Evolutionary conservation across 1,140 invertebrate genomes (phyloP), one percentile per base, ranked within the genome.

Genomic region (Hyles euphorbiae): DNA sequence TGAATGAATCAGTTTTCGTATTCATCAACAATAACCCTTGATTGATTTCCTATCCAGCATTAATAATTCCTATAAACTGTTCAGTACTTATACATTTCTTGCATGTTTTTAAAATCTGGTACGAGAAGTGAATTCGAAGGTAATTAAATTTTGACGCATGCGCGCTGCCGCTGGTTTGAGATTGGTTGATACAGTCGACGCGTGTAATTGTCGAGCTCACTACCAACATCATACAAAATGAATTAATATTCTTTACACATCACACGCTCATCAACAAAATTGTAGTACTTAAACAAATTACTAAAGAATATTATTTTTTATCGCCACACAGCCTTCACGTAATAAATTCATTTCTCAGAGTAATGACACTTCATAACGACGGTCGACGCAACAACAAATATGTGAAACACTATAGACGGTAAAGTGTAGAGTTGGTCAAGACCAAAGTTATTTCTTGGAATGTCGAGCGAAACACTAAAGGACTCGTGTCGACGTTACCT

Each of bases 391-490:
- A 43, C 3, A 53, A 53, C 36, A 53, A 53, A 53, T 34, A 36
- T 36, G 34, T 11, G 9, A 53, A 53, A 48, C 5, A 63, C 54
- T 61, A 72, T 69, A 47, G 65, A 64, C 64, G 65, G 60, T 58
- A 64, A 48, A 63, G 53, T 53, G 47, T 48, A n/a, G 22, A 48
- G 11, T 11, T 48, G 22, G 61, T 62, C 46, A 52, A 34, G 22
- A n/a, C 67, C 74, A 77, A 88, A 80, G 79, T 78, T 70, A 79
- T 76, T 88, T 86, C 85, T 82, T 67, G 70, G 85, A 88, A 87
- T 66, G 64, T 68, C 64, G 62, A 73, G 62, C 76, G 74, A 77
- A 74, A 76, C 71, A 68, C 66, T 75, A 74, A 79, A 77, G 76
- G 78, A 72, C 74, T 74, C 70, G 65, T 67, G 65, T 72, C 73